A percentile compares a stretch with the other conserved stretches of the same genome.
Conservation (phyloP, 1,140 invertebrate genomes). For the Trichoplusia ni region DNA sequence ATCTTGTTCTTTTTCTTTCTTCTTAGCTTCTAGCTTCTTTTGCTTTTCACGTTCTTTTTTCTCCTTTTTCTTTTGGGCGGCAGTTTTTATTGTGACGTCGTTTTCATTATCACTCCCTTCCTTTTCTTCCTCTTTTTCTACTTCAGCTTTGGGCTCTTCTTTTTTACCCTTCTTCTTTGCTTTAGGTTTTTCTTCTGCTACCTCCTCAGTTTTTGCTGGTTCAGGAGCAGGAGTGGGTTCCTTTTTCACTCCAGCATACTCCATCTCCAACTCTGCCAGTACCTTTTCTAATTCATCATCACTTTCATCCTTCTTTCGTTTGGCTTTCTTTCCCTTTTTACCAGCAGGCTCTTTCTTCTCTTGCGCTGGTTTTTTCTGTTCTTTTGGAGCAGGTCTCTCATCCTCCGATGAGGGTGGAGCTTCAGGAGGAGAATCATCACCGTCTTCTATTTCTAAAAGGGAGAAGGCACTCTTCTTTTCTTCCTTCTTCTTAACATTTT, state of each 20-base stretch:
- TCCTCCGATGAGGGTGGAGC: slow-evolving; percentile 78
- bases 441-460: slow-evolving; percentile 83
- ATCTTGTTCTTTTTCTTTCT: slow-evolving; percentile 78
- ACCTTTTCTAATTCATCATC: slow-evolving; percentile 93
- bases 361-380: slow-evolving; percentile 78
- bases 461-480: slow-evolving; percentile 84
- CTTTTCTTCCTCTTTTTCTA: slow-evolving; percentile 75
- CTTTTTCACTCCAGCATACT: slow-evolving; percentile 86
- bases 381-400: slow-evolving; percentile 71
- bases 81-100: slow-evolving; percentile 87
- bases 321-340: slow-evolving; percentile 87
- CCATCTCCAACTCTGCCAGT: slow-evolving; percentile 89
- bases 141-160: slow-evolving; percentile 74
- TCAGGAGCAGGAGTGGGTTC: slow-evolving; percentile 62
- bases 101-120: slow-evolving; percentile 82
- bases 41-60: slow-evolving; percentile 92
- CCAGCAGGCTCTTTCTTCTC: slow-evolving; percentile 82
- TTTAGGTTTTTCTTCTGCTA: slow-evolving; percentile 79
- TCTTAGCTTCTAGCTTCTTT: slow-evolving; percentile 86
- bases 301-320: slow-evolving; percentile 89
- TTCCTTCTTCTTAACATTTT: slow-evolving; percentile 79
- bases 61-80: slow-evolving; percentile 93
- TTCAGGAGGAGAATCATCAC: slow-evolving; percentile 74
- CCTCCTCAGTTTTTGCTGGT: slow-evolving; percentile 72
- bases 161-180: slow-evolving; percentile 78